Conservation (phyloP, 2,797 vertebrate species). For the Pseudotriccus pelzelni region DNA sequence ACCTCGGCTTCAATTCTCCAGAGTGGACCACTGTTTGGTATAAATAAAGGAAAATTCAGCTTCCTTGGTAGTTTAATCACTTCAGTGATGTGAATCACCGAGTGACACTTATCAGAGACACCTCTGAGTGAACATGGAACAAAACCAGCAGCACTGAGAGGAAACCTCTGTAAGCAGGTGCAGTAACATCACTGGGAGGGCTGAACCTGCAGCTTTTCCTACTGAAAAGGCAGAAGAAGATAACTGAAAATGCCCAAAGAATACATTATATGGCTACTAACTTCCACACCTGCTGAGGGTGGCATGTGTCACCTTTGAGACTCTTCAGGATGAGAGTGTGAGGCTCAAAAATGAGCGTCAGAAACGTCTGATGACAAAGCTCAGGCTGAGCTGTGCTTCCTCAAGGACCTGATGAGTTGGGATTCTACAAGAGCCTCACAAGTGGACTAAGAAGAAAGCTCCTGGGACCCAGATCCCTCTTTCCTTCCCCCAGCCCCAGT, state of each 20-base stretch:
- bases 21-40: background rate
- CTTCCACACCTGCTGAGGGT: background rate
- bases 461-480: background rate
- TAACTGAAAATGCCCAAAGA: background rate
- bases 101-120: background rate
- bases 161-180: background rate
- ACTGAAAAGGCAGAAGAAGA: background rate
- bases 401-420: background rate
- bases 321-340: background rate
- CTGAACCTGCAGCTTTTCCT: background rate
- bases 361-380: background rate
- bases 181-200: background rate
- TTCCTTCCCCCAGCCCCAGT: no score
- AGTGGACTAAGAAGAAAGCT: background rate
- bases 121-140: background rate
- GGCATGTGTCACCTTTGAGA: background rate
- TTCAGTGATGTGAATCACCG: background rate
- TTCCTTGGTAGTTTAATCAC: background rate
- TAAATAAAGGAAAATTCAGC: background rate
- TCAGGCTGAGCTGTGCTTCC: background rate
- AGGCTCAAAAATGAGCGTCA: background rate
- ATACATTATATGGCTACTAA: background rate
- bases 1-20: background rate
- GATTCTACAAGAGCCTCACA: background rate
- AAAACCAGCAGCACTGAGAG: background rate